Evolutionary conservation across 2,888 invertebrate genomes (phyloP).

Genomic region (Thymelicus acteon): DNA sequence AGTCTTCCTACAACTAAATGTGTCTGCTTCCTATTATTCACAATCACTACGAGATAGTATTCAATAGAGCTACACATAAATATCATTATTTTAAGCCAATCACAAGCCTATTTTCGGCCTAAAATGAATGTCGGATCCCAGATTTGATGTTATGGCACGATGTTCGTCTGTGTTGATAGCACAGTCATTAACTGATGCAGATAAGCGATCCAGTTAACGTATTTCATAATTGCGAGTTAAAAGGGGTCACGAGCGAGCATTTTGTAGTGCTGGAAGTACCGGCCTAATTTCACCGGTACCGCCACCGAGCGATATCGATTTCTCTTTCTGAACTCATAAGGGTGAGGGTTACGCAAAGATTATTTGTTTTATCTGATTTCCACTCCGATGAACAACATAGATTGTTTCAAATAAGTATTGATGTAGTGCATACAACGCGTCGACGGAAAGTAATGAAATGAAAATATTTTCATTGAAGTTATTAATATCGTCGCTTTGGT

Average conservation of each 20-base stretch:
- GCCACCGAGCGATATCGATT: conserved; percentile 41
- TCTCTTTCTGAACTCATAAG: conserved; percentile 56
- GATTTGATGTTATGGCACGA: too few relatives aligned
- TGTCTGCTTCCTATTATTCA: too few relatives aligned
- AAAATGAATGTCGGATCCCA: too few relatives aligned
- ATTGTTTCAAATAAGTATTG: conserved; percentile 67
- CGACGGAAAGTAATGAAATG: conserved; percentile 40
- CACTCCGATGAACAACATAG: conserved; percentile 64
- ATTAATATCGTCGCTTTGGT: too few relatives aligned
- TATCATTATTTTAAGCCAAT: too few relatives aligned
- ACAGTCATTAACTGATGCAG: conserved; percentile 43
- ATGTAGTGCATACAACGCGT: conserved; percentile 42
- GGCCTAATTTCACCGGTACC: conserved; percentile 43
- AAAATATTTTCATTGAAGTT: conserved; percentile 42
- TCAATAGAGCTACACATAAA: too few relatives aligned
- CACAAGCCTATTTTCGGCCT: too few relatives aligned
- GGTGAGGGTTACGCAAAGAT: conserved; percentile 50
- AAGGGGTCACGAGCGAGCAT: conserved; percentile 47
- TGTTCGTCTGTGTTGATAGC: conserved; percentile 11
- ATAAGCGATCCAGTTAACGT: conserved; percentile 46
- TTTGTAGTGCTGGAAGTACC: conserved; percentile 41
- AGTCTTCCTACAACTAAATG: too few relatives aligned
- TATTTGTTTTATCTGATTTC: conserved; percentile 43
- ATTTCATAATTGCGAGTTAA: conserved; percentile 49
- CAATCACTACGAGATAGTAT: too few relatives aligned